Evolutionary conservation across 64 coral and sea anemone genomes (phyloP).

Genomic region (Stylophora pistillata): DNA sequence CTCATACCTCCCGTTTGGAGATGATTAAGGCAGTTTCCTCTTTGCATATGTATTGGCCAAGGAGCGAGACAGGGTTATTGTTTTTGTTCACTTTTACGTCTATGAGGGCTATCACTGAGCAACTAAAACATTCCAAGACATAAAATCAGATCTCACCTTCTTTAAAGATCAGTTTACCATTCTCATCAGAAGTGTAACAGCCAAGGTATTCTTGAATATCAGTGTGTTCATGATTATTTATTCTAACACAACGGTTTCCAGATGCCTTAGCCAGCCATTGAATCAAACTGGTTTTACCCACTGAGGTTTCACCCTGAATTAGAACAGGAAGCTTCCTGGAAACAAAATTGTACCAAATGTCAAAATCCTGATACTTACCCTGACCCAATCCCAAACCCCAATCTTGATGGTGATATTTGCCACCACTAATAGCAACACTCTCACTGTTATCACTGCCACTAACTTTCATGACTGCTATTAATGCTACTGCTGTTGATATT

Average conservation of each 20-base stretch:
- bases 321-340: slow-evolving; percentile 86
- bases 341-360: slow-evolving; percentile 4
- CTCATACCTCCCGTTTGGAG: no score
- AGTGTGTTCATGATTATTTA: slow-evolving; percentile 98
- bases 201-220: slow-evolving; percentile 98
- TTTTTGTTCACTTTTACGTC: no score
- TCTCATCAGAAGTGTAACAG: slow-evolving; percentile 93
- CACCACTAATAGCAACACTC: no score
- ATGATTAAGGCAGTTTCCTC: no score
- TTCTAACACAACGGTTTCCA: slow-evolving; percentile 92
- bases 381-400: not conserved
- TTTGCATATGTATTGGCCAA: no score
- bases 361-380: not conserved
- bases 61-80: no score
- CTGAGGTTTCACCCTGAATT: slow-evolving; percentile 97
- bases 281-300: slow-evolving; percentile 96
- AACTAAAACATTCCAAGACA: no score
- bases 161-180: slow-evolving; percentile 93
- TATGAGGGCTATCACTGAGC: no score
- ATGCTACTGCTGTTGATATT: no score
- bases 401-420: not conserved
- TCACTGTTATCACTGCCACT: no score
- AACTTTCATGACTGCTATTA: no score
- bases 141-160: slow-evolving; percentile 65
- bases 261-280: slow-evolving; percentile 88